Evolutionary conservation across 2,113 vertebrate genomes (phyloP).

Genomic region (Eurypyga helias): DNA sequence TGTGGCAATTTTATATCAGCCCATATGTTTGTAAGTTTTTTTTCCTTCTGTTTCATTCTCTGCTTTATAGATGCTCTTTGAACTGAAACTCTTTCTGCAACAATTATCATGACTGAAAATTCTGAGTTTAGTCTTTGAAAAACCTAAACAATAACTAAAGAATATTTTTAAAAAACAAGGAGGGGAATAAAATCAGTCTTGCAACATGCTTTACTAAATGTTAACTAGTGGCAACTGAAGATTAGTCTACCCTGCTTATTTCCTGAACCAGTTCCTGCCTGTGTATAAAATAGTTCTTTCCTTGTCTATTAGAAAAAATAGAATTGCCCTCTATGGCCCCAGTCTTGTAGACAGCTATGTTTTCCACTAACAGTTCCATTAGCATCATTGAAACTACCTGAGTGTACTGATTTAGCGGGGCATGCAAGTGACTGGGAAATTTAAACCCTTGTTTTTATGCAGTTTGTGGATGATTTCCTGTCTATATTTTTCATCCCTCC

Average conservation of each 20-base stretch:
- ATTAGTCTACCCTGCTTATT: not conserved
- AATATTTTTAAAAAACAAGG: not conserved
- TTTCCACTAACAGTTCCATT: not conserved
- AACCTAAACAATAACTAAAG: not conserved
- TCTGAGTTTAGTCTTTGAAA: not conserved
- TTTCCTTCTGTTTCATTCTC: not conserved
- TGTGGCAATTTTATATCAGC: not conserved
- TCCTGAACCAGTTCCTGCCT: not conserved
- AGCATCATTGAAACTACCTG: not conserved
- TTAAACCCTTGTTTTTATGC: not conserved
- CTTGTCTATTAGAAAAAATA: not conserved
- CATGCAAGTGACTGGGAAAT: not conserved
- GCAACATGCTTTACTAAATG: not conserved
- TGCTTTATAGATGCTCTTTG: not conserved
- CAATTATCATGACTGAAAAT: not conserved
- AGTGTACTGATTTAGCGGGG: not conserved
- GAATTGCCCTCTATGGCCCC: not conserved
- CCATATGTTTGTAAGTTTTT: not conserved
- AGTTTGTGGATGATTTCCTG: not conserved
- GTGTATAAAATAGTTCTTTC: not conserved
- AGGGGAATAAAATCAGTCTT: not conserved
- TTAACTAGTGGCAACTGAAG: not conserved
- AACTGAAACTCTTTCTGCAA: not conserved
- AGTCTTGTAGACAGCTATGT: not conserved
- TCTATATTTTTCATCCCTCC: not conserved